These are phyloP conservation scores for Myotis myotis DNA, from an alignment of 2,797 vertebrate genomes.

Conservation along the genomic window DNA sequence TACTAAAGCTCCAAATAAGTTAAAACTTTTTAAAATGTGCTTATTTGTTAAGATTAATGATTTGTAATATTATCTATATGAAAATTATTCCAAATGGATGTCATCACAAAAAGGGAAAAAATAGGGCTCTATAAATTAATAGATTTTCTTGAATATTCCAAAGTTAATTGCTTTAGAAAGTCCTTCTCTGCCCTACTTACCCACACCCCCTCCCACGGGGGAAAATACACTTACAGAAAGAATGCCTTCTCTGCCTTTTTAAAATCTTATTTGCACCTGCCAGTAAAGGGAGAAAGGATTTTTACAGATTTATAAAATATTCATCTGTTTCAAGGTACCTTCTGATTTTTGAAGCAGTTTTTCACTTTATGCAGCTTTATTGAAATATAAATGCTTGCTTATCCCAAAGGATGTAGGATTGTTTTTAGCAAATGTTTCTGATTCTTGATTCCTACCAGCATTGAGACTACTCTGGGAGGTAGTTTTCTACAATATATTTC, in stretches of 20 bases:
- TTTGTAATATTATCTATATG: not conserved
- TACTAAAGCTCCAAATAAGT: slow-evolving; percentile 31
- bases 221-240: not conserved
- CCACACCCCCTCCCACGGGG: not conserved
- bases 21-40: not conserved
- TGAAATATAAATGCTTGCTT: slow-evolving; percentile 23
- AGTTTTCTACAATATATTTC: slow-evolving; percentile 30
- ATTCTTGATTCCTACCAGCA: not conserved
- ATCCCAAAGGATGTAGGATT: not conserved
- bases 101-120: slow-evolving; percentile 13
- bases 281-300: not conserved
- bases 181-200: not conserved
- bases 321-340: not conserved
- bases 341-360: not conserved
- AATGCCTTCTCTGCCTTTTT: not conserved
- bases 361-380: not conserved
- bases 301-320: not conserved
- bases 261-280: slow-evolving; percentile 16
- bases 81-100: slow-evolving; percentile 22
- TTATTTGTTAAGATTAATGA: not conserved
- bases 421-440: not conserved
- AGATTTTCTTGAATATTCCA: not conserved
- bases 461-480: not conserved
- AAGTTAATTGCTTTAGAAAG: not conserved
- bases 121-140: not conserved